Percentiles rank a stretch among this genome's conserved stretches.
Conservation (phyloP, 1,140 invertebrate species). For the Apis mellifera region DNA sequence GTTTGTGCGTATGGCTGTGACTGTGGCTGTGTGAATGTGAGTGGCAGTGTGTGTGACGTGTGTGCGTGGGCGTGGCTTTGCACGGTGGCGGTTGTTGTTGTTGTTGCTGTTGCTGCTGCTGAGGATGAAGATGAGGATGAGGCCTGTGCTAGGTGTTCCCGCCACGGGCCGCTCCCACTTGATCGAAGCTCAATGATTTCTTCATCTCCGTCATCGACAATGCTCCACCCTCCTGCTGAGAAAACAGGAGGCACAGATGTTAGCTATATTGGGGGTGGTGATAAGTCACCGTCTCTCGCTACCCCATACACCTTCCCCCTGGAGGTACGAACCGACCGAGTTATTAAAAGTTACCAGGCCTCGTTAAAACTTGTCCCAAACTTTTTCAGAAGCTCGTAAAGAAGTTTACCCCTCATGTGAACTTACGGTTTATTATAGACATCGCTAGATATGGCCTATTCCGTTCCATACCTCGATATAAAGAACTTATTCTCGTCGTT, state of each 20-base stretch:
- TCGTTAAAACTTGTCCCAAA: conserved; percentile 55
- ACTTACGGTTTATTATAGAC: not conserved
- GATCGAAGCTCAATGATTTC: conserved; percentile 84
- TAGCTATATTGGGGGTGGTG: conserved; percentile 58
- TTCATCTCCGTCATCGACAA: conserved; percentile 84
- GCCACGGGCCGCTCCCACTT: conserved; percentile 75
- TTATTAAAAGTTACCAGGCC: conserved; percentile 57
- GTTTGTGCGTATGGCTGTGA: conserved; percentile 80
- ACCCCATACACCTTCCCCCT: too few relatives aligned
- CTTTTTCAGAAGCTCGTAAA: conserved; percentile 33
- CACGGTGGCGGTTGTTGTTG: conserved; percentile 69
- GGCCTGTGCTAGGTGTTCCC: conserved; percentile 81
- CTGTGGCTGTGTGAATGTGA: conserved; percentile 80
- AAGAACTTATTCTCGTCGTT: not conserved
- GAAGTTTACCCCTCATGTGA: conserved; percentile 10
- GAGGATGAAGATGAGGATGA: conserved; percentile 74
- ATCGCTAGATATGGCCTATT: not conserved
- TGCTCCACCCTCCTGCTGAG: conserved; percentile 83
- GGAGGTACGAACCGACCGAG: not conserved
- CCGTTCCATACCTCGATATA: not conserved
- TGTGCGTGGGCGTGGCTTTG: conserved; percentile 78
- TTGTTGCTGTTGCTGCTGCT: conserved; percentile 64
- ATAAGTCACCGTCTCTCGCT: not conserved
- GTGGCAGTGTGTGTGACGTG: conserved; percentile 79
- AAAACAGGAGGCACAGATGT: conserved; percentile 52